These are phyloP conservation scores for Scopus umbretta DNA, from an alignment of 2,113 vertebrate species.

Conservation along the genomic window DNA sequence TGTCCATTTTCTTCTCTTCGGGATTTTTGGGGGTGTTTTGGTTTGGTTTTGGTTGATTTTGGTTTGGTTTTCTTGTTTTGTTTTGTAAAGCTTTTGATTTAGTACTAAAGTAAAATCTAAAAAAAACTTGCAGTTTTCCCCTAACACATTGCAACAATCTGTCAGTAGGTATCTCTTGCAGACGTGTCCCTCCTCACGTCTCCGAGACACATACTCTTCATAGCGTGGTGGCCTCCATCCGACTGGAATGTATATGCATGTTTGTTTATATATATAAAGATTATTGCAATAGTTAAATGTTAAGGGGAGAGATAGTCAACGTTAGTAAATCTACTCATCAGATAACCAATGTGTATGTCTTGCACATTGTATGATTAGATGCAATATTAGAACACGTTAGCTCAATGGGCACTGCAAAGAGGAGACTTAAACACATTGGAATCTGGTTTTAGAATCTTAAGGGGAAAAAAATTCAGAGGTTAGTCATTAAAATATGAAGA, in stretches of 20 bases:
- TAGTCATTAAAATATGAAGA: neutral
- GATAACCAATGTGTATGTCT: neutral
- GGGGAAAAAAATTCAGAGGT: neutral
- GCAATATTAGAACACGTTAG: neutral
- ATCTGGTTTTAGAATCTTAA: neutral
- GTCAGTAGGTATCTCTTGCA: neutral
- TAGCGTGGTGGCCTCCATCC: neutral
- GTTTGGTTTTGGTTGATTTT: too few relatives aligned
- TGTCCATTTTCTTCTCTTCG: neutral
- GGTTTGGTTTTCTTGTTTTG: neutral
- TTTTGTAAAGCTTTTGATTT: neutral
- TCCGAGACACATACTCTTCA: rapidly evolving
- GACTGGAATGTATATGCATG: rapidly evolving
- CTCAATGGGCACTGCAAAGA: neutral
- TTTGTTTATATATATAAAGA: neutral
- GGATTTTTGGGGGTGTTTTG: neutral
- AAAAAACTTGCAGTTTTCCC: neutral
- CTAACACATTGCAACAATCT: rapidly evolving
- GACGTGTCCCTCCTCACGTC: neutral
- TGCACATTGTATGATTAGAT: neutral
- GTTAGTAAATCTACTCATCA: neutral
- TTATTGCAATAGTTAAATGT: neutral
- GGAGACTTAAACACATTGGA: neutral
- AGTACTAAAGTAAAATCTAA: neutral
- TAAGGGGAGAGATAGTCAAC: neutral